phyloP scores from a whole-genome alignment of 2,113 vertebrate species.

The Brachypteracias leptosomus region DNA sequence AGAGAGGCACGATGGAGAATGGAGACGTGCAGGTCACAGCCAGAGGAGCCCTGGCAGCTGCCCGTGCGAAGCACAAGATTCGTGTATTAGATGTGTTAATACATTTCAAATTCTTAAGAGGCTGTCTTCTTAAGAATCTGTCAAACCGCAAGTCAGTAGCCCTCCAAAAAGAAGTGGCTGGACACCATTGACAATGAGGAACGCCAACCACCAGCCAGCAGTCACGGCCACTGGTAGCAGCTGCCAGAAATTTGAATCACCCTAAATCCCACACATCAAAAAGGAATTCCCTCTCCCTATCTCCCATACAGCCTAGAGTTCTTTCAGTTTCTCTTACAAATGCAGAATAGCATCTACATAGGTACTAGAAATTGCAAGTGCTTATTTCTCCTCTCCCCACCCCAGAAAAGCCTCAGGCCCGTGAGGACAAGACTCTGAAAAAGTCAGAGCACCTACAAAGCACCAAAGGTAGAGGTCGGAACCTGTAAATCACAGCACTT shows the following conservation, averaged over 20 bases:
- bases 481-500: background rate
- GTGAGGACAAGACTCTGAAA: background rate
- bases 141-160: background rate
- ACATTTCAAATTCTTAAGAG: constrained; percentile 29
- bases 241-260: background rate
- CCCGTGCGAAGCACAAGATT: constrained; percentile 17
- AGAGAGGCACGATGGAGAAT: background rate
- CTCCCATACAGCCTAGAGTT: background rate
- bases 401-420: background rate
- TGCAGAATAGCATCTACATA: background rate
- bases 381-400: background rate
- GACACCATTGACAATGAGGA: background rate
- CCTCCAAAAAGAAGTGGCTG: background rate
- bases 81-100: background rate
- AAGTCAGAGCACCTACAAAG: background rate
- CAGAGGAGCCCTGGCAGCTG: constrained; percentile 5
- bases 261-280: background rate
- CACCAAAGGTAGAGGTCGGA: background rate
- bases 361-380: background rate
- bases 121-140: constrained; percentile 6
- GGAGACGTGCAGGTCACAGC: constrained; percentile 33
- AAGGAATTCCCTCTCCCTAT: background rate
- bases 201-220: background rate
- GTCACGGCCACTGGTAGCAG: background rate
- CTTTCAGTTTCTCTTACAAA: background rate